Evolutionary conservation across 1,140 invertebrate species (phyloP).

Genomic region (Argopecten irradians): DNA sequence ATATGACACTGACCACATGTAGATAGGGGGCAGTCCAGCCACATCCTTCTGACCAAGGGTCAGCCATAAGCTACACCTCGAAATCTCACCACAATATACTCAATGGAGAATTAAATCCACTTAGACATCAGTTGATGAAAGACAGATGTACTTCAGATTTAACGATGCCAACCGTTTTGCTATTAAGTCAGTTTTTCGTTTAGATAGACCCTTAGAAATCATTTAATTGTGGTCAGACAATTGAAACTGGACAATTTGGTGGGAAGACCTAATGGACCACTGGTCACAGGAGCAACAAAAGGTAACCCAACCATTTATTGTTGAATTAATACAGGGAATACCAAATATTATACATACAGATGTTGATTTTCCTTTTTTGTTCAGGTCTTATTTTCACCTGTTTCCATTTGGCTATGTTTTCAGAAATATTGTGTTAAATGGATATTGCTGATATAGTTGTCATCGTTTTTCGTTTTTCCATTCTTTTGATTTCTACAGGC

Average conservation of each 20-base stretch:
- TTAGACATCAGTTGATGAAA: not conserved
- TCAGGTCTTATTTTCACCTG: too few species aligned
- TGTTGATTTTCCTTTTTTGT: too few species aligned
- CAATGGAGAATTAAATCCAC: slow-evolving; percentile 4
- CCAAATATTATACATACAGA: too few species aligned
- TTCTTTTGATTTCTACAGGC: too few species aligned
- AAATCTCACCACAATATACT: not conserved
- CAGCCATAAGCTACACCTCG: not conserved
- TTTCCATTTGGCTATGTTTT: too few species aligned
- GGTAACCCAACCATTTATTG: not conserved
- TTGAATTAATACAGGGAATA: too few species aligned
- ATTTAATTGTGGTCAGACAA: slow-evolving; percentile 1
- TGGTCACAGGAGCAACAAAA: not conserved
- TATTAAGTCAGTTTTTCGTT: not conserved
- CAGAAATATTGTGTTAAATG: too few species aligned
- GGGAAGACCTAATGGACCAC: not conserved
- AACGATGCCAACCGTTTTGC: not conserved
- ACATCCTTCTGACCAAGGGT: not conserved
- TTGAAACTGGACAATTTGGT: not conserved
- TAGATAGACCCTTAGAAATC: not conserved
- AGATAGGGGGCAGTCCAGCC: not conserved
- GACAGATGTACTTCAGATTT: not conserved
- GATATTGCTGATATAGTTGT: too few species aligned
- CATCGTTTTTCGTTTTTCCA: too few species aligned
- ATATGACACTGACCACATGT: slow-evolving; percentile 8